Conservation (phyloP, 2,888 invertebrate genomes). For the Acleris sparsana region DNA sequence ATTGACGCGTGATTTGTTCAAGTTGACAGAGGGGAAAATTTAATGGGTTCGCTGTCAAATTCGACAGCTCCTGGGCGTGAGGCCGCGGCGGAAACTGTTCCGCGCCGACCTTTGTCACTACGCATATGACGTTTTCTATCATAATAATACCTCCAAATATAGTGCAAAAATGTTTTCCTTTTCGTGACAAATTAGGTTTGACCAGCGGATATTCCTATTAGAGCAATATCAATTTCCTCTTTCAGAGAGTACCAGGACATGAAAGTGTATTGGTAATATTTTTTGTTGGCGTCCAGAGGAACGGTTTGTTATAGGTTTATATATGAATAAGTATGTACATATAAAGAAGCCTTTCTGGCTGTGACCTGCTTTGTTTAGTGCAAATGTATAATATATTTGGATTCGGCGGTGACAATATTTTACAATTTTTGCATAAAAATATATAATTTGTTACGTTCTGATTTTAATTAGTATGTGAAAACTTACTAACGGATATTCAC, state of each 20-base stretch:
- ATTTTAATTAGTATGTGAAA: too few relatives aligned
- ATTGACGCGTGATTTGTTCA: conserved; percentile 62
- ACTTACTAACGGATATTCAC: too few relatives aligned
- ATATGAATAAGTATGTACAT: not conserved
- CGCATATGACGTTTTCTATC: conserved; percentile 64
- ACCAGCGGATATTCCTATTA: conserved; percentile 53
- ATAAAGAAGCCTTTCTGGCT: not conserved
- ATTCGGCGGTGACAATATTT: not conserved
- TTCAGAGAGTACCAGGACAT: conserved; percentile 2
- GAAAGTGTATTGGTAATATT: conserved; percentile 6
- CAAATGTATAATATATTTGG: not conserved
- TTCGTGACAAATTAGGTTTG: conserved; percentile 52
- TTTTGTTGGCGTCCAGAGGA: conserved; percentile 12
- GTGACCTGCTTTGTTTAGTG: not conserved
- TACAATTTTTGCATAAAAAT: too few relatives aligned
- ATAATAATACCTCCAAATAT: conserved; percentile 59
- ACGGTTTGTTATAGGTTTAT: not conserved
- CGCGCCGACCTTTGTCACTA: conserved; percentile 71
- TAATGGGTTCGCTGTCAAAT: conserved; percentile 65
- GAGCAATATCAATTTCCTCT: conserved; percentile 23
- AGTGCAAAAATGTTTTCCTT: conserved; percentile 36
- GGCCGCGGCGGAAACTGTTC: conserved; percentile 61
- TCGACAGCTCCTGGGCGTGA: conserved; percentile 68
- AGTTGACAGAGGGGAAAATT: conserved; percentile 51
- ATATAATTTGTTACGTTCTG: too few relatives aligned